Evolutionary conservation across 35 echinoderm and acorn worm genomes (phyloP), one percentile per base, ranked within the genome.

Genomic region (Apostichopus californicus): DNA sequence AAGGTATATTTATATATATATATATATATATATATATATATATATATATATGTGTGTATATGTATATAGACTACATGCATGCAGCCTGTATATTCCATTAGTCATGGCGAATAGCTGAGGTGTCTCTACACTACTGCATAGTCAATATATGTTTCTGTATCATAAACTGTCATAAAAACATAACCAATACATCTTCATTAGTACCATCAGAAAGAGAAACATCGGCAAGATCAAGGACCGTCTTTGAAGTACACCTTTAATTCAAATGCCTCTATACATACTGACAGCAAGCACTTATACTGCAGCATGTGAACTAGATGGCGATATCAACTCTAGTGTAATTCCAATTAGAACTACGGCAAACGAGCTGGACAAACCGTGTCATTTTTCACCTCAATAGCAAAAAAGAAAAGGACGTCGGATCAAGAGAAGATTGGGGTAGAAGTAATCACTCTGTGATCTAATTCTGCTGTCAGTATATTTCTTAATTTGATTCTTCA

Each of bases 361-460:
- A 83, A 6, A 68, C 11, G 64, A 68, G 64, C 3, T 68, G 64
- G 64, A 14, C 64, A 68, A 68, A 68, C 18, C 64, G 64, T 9
- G 64, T 11, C 64, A 68, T 18, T 68, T 46, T 68, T 68, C 64
- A 68, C 64, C 64, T 68, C 64, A 2, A 68, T 18, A 68, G 64
- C 64, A 68, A 9, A 4, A 68, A 7, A 83, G 80, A 46, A 46
- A 46, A 2, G 34, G 34, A n/a, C 11, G 26, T 83, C 10, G 17
- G 46, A 83, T 56, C 80, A 55, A 83, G 80, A 25, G 26, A 56
- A 83, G 9, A 56, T 55, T 12, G 80, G 34, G 34, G 34, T 46
- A 83, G 8, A 56, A 46, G n/a, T 83, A 83, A 83, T 83, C 55
- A 83, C 46, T 83, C 80, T 53, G n/a, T 83, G 80, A 83, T 83